Base-by-base conservation (phyloP, 2,113 vertebrate genomes). In the Vireo altiloquus region DNA sequence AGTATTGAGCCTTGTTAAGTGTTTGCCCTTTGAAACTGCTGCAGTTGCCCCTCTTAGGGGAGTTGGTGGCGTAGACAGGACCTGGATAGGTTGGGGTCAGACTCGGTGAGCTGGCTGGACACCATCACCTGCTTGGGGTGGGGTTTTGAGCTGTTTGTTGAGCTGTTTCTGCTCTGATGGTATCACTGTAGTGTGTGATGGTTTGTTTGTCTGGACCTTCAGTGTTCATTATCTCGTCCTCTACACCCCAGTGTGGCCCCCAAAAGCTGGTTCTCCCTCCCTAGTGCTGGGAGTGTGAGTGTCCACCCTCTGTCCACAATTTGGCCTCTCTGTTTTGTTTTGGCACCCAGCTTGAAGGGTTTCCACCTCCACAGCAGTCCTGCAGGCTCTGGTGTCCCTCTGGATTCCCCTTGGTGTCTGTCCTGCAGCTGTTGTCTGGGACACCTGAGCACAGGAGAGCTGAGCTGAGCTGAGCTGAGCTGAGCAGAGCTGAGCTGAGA, bases 61-160 rank as follows among this genome's bases (percentile, higher is more conserved):
- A 27, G 2, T 14, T 63, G 68, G 6, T 47, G 39, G 11, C 0
- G 0, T 6, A 5, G 54, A 5, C 59, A 49, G 60, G 46, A 14
- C 17, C 47, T 60, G 50, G 50, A 42, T 44, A 5, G 63, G 5
- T 49, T 57, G 56, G 65, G 47, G 6, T 84, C 49, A 21, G 23
- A 28, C 46, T 7, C 31, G 6, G 23, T 24, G 82, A 49, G 42
- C 60, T 75, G 69, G 12, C 59, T 40, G 60, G 59, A 8, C 56
- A 37, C 65, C 11, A 2, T n/a, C 27, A 8, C 75, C 71, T 82
- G 30, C 0, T 1, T 42, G 63, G 47, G 42, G 1, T 44, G 54
- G 13, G n/a, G 42, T 56, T 47, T 52, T 57, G 53, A 80, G 82
- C n/a, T 90, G 31, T 86, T 64, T 68, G 50, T 59, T 40, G 72